phyloP scores from a whole-genome alignment of 1,140 invertebrate species.

The Zaprionus africanus region DNA sequence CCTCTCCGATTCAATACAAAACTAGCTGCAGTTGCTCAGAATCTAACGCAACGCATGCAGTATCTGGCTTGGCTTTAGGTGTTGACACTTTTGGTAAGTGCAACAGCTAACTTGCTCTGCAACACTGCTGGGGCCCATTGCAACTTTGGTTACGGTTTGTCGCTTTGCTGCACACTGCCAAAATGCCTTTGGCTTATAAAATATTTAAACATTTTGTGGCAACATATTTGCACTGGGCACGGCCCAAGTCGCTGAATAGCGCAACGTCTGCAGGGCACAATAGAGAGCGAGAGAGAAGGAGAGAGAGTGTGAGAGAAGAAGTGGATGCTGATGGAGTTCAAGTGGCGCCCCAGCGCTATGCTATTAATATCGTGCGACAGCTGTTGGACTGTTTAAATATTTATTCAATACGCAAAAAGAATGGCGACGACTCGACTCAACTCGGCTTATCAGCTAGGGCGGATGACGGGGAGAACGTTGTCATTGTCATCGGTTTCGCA shows the following conservation, averaged over 20 bases:
- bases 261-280: neutral
- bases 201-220: conserved; percentile 81
- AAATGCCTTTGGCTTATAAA: conserved; percentile 80
- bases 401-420: conserved; percentile 73
- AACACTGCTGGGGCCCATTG: conserved; percentile 29
- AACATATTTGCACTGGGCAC: conserved; percentile 73
- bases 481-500: conserved; percentile 50
- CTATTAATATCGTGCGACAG: conserved; percentile 81
- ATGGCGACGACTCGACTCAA: conserved; percentile 23
- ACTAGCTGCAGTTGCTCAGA: neutral
- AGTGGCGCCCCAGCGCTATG: conserved; percentile 65
- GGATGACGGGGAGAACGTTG: conserved; percentile 37
- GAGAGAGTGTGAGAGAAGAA: neutral
- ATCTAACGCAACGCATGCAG: conserved; percentile 2
- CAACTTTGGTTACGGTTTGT: conserved; percentile 54
- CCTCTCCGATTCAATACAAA: neutral
- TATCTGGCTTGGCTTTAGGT: conserved; percentile 38
- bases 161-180: conserved; percentile 54
- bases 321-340: conserved; percentile 32
- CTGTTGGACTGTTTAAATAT: conserved; percentile 79
- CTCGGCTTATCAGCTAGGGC: conserved; percentile 36
- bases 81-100: conserved; percentile 70
- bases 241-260: conserved; percentile 12
- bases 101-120: conserved; percentile 51
- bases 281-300: neutral